A percentile compares a stretch with the other conserved stretches of the same genome.
These are phyloP conservation scores for Drosophila pandora DNA, from an alignment of 1,140 invertebrate genomes.

Conservation along the genomic window DNA sequence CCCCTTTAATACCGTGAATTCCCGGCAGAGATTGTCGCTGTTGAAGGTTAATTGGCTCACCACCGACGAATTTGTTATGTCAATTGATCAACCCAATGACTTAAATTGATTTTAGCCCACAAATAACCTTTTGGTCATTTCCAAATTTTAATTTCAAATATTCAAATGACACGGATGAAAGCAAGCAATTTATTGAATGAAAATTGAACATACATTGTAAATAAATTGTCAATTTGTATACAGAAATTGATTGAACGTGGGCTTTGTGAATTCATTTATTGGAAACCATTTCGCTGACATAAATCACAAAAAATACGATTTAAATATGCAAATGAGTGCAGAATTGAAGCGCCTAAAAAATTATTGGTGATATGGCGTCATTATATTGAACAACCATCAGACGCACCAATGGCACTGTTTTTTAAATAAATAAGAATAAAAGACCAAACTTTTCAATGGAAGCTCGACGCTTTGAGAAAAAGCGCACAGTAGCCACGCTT, in stretches of 20 bases:
- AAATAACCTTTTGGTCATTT: constrained; percentile 26
- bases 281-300: constrained; percentile 10
- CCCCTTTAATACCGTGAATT: constrained; percentile 5
- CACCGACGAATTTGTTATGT: constrained; percentile 38
- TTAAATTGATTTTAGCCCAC: constrained; percentile 38
- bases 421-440: constrained; percentile 1
- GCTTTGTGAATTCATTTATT: constrained; percentile 46
- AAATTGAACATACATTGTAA: constrained; percentile 28
- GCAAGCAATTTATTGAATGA: constrained; percentile 28
- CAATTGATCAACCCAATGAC: constrained; percentile 32
- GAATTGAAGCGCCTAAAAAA: constrained; percentile 17
- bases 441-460: too few species aligned
- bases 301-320: constrained; percentile 50
- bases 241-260: constrained; percentile 34
- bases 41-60: constrained; percentile 60
- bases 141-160: constrained; percentile 32
- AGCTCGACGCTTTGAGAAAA: neutral
- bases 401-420: constrained; percentile 2
- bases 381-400: constrained; percentile 24
- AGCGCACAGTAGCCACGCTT: neutral
- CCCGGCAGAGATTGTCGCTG: constrained; percentile 17
- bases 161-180: constrained; percentile 10
- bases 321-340: constrained; percentile 59
- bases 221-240: constrained; percentile 36
- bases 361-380: constrained; percentile 26